Percentiles rank a stretch among this genome's conserved stretches.
Conservation (phyloP, 2,113 vertebrate genomes). For the Lycocorax pyrrhopterus region DNA sequence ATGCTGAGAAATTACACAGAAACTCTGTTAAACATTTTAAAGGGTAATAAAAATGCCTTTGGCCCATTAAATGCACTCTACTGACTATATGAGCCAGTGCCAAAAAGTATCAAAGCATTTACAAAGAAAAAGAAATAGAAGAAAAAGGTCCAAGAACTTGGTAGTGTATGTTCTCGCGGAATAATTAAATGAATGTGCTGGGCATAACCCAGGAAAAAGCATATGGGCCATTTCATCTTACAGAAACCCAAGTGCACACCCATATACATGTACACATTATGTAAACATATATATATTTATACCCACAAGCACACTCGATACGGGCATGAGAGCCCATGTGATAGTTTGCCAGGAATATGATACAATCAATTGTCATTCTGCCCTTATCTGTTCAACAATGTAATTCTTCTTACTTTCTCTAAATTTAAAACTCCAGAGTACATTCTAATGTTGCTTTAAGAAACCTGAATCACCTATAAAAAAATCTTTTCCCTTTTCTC, state of each 20-base stretch:
- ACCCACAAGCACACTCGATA: neutral
- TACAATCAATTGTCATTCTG: neutral
- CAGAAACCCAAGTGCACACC: neutral
- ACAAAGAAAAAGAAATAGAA: constrained; percentile 44
- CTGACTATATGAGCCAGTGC: constrained; percentile 34
- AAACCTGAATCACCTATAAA: neutral
- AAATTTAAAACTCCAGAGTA: neutral
- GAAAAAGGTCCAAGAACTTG: neutral
- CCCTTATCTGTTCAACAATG: neutral
- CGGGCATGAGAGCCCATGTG: neutral
- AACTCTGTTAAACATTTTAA: constrained; percentile 71
- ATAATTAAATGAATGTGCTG: constrained; percentile 18
- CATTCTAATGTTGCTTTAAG: neutral
- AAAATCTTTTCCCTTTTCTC: neutral
- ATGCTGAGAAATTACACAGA: constrained; percentile 64
- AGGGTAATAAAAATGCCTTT: constrained; percentile 68
- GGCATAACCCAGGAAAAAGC: neutral
- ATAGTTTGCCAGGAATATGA: neutral
- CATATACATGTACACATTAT: neutral
- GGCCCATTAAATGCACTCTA: constrained; percentile 53
- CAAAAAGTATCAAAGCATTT: constrained; percentile 50
- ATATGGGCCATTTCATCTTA: neutral
- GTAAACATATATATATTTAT: neutral
- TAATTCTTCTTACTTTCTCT: neutral
- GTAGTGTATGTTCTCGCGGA: neutral